Evolutionary conservation across 2,888 invertebrate species (phyloP), one percentile per base, ranked within the genome.

Genomic region (Drosophila mettleri): DNA sequence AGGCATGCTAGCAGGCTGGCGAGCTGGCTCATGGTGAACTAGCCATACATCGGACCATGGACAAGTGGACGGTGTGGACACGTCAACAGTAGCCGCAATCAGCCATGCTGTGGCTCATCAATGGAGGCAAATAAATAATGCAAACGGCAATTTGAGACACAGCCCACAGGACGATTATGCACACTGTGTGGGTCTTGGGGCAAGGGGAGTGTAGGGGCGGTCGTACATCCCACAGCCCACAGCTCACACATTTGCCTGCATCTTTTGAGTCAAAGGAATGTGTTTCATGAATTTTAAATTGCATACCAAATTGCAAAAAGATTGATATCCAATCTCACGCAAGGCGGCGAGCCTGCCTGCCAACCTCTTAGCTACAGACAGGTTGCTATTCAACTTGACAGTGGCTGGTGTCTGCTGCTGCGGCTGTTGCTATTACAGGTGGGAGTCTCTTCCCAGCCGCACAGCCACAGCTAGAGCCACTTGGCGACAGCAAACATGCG

Each of bases 201-300:
- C 45, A 39, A 24, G 24, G 33, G 49, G 24, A 38, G 27, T 20
- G 16, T 22, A 36, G 57, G 39, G 34, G 48, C 31, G 8, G 33
- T 22, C 22, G 31, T 38, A 10, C 41, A 41, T 62, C 45, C 57
- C 38, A 10, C 41, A 41, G 64, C 45, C 57, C 53, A 58, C 62
- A 66, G 63, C 63, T 69, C 75, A 59, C 77, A 78, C 84, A 88
- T 84, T 84, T 84, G 88, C 87, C 84, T 84, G 84, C 84, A 80
- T 87, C 89, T 90, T 89, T 89, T 86, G 79, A 83, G 77, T 86
- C 86, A 89, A 90, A 89, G 87, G 90, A 90, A 89, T 90, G 85
- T 90, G 85, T 87, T 88, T 90, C 90, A 90, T 90, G 90, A 90
- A 90, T 90, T 90, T 90, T 86, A 90, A 90, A 90, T 90, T 90